Evolutionary conservation across 2,113 vertebrate species (phyloP).

Genomic region (Ceyx margarethae): DNA sequence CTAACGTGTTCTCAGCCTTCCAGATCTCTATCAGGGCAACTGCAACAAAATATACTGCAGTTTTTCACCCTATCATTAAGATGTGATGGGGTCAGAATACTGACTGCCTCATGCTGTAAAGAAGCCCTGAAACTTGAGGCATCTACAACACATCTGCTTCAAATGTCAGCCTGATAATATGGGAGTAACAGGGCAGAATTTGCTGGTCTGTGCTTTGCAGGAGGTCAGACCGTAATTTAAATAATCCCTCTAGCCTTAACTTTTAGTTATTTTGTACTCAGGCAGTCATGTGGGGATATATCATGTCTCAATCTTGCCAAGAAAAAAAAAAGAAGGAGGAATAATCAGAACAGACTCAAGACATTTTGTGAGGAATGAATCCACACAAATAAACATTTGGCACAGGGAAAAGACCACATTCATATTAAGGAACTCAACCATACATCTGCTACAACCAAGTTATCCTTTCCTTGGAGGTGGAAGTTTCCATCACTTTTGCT

Average conservation of each 20-base stretch:
- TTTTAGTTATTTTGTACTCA: background rate
- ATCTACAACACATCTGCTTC: background rate
- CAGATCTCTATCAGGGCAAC: background rate
- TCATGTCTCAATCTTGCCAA: background rate
- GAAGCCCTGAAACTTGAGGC: background rate
- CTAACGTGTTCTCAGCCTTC: background rate
- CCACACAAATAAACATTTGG: conserved; percentile 28
- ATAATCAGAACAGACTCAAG: conserved; percentile 28
- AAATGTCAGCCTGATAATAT: background rate
- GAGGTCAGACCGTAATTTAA: conserved; percentile 14
- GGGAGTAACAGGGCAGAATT: background rate
- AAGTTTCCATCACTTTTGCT: background rate
- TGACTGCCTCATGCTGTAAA: background rate
- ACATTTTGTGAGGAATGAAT: conserved; percentile 4
- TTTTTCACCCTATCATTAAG: background rate
- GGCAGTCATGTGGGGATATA: background rate
- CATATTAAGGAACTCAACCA: background rate
- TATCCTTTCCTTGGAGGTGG: background rate
- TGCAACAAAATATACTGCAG: background rate
- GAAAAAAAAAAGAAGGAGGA: background rate
- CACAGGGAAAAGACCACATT: background rate
- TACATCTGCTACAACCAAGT: background rate
- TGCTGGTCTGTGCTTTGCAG: background rate
- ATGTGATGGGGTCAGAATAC: background rate
- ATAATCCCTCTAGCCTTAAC: background rate